phyloP scores from a whole-genome alignment of 2,888 invertebrate genomes.

The Melieria picta region DNA sequence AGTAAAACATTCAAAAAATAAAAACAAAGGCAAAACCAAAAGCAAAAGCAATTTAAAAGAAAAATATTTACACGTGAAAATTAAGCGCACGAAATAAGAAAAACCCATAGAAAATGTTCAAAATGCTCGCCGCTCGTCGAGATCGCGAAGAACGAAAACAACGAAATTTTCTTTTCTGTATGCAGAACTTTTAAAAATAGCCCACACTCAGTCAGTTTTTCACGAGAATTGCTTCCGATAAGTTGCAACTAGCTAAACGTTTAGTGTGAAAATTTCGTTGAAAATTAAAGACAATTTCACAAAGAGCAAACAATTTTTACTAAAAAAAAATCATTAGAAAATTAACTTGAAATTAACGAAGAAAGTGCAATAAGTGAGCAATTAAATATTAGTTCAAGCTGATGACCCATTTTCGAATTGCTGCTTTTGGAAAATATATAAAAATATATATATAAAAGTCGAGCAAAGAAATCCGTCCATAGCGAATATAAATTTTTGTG shows the following conservation, averaged over 20 bases:
- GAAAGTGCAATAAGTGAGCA: neutral
- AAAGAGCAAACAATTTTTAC: neutral
- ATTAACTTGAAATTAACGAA: neutral
- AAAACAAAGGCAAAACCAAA: slow-evolving; percentile 4
- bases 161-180: slow-evolving; percentile 23
- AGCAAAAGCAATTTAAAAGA: slow-evolving; percentile 10
- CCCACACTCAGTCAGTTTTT: slow-evolving; percentile 59
- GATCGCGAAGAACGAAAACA: slow-evolving; percentile 25
- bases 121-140: slow-evolving; percentile 15
- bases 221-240: slow-evolving; percentile 59
- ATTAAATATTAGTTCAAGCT: too few relatives aligned
- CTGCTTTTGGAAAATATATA: too few relatives aligned
- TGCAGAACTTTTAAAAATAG: slow-evolving; percentile 61
- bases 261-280: neutral
- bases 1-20: neutral
- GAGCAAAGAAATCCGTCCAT: too few relatives aligned
- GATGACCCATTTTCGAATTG: too few relatives aligned
- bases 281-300: neutral
- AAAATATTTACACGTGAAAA: slow-evolving; percentile 19
- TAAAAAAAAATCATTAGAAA: neutral
- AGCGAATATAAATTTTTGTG: too few relatives aligned
- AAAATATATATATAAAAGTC: too few relatives aligned
- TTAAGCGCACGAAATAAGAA: slow-evolving; percentile 3
- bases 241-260: slow-evolving; percentile 50
- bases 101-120: neutral